Evolutionary conservation across 1,140 invertebrate genomes (phyloP).

Genomic region (Pseudomyrmex flavicornis): DNA sequence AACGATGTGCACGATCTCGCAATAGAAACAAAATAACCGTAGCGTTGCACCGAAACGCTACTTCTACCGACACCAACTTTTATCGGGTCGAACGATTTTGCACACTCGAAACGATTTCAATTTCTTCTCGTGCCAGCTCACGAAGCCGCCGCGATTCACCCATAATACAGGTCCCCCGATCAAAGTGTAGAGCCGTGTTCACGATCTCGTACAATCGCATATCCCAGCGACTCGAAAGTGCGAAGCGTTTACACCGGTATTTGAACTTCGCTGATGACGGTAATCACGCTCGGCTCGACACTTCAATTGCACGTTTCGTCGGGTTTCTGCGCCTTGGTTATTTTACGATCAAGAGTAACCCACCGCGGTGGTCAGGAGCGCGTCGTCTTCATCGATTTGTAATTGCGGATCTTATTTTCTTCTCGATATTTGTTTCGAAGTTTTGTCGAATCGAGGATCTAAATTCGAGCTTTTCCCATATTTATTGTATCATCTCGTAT

Average conservation of each 20-base stretch:
- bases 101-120: constrained; percentile 65
- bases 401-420: constrained; percentile 13
- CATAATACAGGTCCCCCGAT: constrained; percentile 68
- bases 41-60: neutral
- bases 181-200: constrained; percentile 70
- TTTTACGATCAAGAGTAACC: constrained; percentile 78
- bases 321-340: constrained; percentile 78
- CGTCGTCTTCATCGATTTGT: constrained; percentile 61
- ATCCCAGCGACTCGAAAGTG: constrained; percentile 77
- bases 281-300: constrained; percentile 77
- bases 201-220: constrained; percentile 75
- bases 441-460: constrained; percentile 52
- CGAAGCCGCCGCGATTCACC: constrained; percentile 56
- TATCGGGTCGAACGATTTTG: constrained; percentile 62
- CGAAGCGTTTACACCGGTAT: constrained; percentile 79
- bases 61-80: constrained; percentile 29
- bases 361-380: constrained; percentile 72
- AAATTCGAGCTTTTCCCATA: no score
- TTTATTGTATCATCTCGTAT: neutral
- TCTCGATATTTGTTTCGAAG: neutral
- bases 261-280: constrained; percentile 81
- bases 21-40: neutral
- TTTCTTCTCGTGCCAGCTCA: constrained; percentile 62
- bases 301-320: constrained; percentile 81
- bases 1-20: no score